Conservation (phyloP, 2,113 vertebrate genomes). For the Oreamnos americanus region DNA sequence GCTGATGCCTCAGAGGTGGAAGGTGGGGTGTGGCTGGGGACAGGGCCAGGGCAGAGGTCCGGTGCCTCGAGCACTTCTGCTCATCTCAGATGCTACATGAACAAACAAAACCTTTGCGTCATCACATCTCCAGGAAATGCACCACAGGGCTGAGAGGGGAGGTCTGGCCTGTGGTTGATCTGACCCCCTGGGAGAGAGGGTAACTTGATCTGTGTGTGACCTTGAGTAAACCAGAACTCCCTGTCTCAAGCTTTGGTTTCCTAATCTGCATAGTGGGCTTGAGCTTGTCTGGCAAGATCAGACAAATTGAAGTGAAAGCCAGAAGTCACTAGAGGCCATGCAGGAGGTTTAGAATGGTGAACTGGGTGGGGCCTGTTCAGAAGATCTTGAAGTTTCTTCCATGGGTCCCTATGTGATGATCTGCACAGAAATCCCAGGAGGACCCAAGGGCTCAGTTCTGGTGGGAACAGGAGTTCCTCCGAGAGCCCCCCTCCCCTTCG, state of each 20-base stretch:
- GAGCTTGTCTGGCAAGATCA: neutral
- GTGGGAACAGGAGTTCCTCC: neutral
- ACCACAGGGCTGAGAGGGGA: neutral
- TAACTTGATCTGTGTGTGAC: conserved; percentile 42
- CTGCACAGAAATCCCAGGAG: neutral
- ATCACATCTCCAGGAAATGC: neutral
- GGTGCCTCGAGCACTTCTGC: neutral
- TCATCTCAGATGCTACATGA: neutral
- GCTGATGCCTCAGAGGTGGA: neutral
- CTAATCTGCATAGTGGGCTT: conserved; percentile 33
- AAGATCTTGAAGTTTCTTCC: neutral
- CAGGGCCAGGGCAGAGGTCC: neutral
- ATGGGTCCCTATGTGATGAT: neutral
- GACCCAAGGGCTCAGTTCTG: neutral
- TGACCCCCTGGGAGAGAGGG: neutral
- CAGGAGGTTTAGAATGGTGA: neutral
- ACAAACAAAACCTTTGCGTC: conserved; percentile 30
- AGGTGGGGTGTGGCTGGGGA: neutral
- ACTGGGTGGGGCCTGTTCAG: neutral
- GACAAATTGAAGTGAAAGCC: neutral
- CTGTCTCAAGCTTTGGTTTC: neutral
- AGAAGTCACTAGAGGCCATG: neutral
- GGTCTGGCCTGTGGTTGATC: neutral
- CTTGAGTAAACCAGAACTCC: conserved; percentile 16
- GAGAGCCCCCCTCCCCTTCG: neutral